These are phyloP conservation scores for Azorinus chamasolen DNA, from an alignment of 2,888 invertebrate genomes.

Conservation along the genomic window DNA sequence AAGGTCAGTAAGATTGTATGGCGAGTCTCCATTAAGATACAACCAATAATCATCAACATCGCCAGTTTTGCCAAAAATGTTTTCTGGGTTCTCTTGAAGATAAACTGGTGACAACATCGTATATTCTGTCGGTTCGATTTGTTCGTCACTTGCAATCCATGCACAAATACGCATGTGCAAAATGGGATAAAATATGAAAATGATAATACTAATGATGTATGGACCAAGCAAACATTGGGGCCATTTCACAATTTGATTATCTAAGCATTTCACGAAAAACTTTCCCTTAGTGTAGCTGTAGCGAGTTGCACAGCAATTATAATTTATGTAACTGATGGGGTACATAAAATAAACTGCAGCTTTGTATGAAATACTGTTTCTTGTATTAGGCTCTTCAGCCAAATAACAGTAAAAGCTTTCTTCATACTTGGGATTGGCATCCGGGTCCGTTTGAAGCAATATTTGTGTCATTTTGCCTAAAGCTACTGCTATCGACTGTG, in stretches of 20 bases:
- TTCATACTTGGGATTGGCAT: conserved; percentile 20
- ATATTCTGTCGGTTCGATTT: conserved; percentile 2
- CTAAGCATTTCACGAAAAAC: background rate
- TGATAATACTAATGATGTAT: conserved; percentile 22
- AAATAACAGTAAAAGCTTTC: conserved; percentile 43
- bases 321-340: conserved; percentile 31
- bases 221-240: conserved; percentile 27
- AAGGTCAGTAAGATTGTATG: conserved; percentile 15
- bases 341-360: conserved; percentile 33
- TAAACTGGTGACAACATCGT: too few relatives aligned
- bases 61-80: background rate
- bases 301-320: conserved; percentile 34
- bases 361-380: conserved; percentile 20
- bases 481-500: conserved; percentile 22
- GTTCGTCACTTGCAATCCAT: conserved; percentile 26
- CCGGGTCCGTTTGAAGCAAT: too few relatives aligned
- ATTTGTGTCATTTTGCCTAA: background rate
- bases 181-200: conserved; percentile 42
- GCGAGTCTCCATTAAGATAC: conserved; percentile 26
- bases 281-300: conserved; percentile 18
- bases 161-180: conserved; percentile 15
- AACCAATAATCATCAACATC: conserved; percentile 21
- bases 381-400: conserved; percentile 22
- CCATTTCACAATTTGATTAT: conserved; percentile 36
- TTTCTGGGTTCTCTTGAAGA: background rate